A percentile compares a stretch with the other conserved stretches of the same genome.
Evolutionary conservation across 2,797 vertebrate species (phyloP).

Genomic region (Craterocephalus amniculus): DNA sequence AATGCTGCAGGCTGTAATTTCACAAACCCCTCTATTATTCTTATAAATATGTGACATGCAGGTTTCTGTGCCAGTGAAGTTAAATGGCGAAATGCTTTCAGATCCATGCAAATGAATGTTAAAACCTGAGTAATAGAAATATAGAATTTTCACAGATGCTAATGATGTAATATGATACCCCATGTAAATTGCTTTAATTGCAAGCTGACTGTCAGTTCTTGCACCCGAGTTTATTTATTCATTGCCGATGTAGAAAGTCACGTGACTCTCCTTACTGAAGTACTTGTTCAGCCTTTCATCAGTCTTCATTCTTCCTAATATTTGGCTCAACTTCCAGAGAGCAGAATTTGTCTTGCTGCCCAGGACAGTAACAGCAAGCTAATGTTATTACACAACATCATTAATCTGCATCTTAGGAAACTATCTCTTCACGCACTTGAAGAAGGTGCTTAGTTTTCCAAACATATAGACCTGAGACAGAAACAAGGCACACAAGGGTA

Average conservation of each 20-base stretch:
- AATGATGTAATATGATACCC: not conserved
- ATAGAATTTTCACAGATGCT: not conserved
- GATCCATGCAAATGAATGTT: not conserved
- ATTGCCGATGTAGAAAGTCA: conserved; percentile 16
- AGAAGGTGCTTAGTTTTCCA: conserved; percentile 7
- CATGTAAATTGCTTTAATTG: conserved; percentile 6
- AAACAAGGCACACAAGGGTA: not conserved
- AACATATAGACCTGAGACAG: not conserved
- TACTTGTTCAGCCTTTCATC: conserved; percentile 5
- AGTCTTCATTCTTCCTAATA: conserved; percentile 22
- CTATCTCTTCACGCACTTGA: conserved; percentile 10
- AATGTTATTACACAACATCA: conserved; percentile 14
- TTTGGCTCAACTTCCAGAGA: conserved; percentile 27
- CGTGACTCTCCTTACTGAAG: conserved; percentile 12
- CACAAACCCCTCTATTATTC: conserved; percentile 31
- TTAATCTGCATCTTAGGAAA: conserved; percentile 20
- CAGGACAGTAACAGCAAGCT: conserved; percentile 21
- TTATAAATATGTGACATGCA: conserved; percentile 6
- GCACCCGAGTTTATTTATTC: conserved; percentile 23
- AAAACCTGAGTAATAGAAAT: conserved; percentile 9
- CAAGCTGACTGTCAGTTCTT: conserved; percentile 18
- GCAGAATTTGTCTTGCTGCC: conserved; percentile 3
- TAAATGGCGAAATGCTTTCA: conserved; percentile 7
- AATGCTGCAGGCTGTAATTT: conserved; percentile 33
- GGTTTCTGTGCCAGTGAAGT: conserved; percentile 6